phyloP scores from a whole-genome alignment of 2,888 invertebrate genomes.

The Orgyia antiqua region DNA sequence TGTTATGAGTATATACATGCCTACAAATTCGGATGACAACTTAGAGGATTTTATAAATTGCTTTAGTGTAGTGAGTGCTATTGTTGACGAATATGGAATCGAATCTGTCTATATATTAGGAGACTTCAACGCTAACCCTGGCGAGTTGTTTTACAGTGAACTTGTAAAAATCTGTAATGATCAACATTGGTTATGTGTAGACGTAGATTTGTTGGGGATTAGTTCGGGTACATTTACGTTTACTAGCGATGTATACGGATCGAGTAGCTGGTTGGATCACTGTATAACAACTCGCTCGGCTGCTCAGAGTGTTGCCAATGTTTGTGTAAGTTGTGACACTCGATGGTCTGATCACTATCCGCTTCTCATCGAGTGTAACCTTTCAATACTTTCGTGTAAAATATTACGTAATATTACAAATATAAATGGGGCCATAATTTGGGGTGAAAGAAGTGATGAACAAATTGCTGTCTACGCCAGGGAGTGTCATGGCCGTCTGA shows the following conservation, averaged over 20 bases:
- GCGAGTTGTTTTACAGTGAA: constrained; percentile 3
- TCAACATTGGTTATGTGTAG: constrained; percentile 3
- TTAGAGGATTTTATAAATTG: constrained; percentile 4
- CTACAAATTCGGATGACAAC: neutral
- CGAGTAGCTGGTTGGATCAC: constrained; percentile 7
- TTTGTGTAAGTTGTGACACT: neutral
- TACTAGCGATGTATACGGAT: neutral
- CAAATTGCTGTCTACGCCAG: neutral
- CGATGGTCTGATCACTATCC: constrained; percentile 1
- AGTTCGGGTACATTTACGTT: neutral
- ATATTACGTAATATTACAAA: neutral
- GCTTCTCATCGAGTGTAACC: neutral
- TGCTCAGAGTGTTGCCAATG: neutral
- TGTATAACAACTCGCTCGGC: constrained; percentile 1
- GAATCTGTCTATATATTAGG: neutral
- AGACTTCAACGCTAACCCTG: constrained; percentile 1
- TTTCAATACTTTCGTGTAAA: neutral
- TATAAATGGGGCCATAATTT: neutral
- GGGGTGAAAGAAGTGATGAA: neutral
- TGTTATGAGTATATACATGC: neutral
- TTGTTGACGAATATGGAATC: neutral
- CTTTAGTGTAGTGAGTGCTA: constrained; percentile 1
- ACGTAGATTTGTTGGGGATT: constrained; percentile 3
- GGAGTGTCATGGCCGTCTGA: neutral
- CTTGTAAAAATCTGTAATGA: constrained; percentile 3